These are phyloP conservation scores for Halocynthia roretzi DNA, from an alignment of 23 tunicate species.

Conservation along the genomic window DNA sequence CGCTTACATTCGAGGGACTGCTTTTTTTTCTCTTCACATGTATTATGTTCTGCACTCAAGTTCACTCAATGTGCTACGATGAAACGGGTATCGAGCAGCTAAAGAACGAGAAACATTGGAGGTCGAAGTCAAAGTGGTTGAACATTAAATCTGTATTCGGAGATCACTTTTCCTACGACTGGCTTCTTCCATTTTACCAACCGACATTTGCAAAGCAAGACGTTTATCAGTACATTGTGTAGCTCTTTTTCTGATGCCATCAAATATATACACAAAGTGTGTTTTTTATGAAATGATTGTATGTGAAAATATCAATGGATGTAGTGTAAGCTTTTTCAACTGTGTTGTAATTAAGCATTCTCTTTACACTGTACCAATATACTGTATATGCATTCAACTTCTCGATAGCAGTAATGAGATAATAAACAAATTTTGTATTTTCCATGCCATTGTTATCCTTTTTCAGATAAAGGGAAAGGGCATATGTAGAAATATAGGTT, in stretches of 20 bases:
- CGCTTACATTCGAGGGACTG: conserved; percentile 74
- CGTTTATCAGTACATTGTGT: conserved; percentile 86
- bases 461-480: too few relatives aligned
- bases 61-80: conserved; percentile 93
- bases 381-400: too few relatives aligned
- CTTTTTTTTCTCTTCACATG: conserved; percentile 83
- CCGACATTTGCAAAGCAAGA: conserved; percentile 69
- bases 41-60: conserved; percentile 97
- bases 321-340: too few relatives aligned
- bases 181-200: conserved; percentile 75
- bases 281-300: too few relatives aligned
- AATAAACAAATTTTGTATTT: too few relatives aligned
- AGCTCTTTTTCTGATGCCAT: not conserved
- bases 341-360: too few relatives aligned
- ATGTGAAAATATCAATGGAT: too few relatives aligned
- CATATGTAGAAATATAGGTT: too few relatives aligned
- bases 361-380: too few relatives aligned
- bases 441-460: too few relatives aligned
- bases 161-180: conserved; percentile 73
- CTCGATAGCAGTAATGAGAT: too few relatives aligned
- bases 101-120: conserved; percentile 86
- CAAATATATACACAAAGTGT: too few relatives aligned
- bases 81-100: conserved; percentile 99
- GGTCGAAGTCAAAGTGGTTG: conserved; percentile 61
- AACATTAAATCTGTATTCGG: conserved; percentile 91